A percentile compares a stretch with the other conserved stretches of the same genome.
phyloP scores from a whole-genome alignment of 2,797 vertebrate genomes.

The Hafferia zeledoni region DNA sequence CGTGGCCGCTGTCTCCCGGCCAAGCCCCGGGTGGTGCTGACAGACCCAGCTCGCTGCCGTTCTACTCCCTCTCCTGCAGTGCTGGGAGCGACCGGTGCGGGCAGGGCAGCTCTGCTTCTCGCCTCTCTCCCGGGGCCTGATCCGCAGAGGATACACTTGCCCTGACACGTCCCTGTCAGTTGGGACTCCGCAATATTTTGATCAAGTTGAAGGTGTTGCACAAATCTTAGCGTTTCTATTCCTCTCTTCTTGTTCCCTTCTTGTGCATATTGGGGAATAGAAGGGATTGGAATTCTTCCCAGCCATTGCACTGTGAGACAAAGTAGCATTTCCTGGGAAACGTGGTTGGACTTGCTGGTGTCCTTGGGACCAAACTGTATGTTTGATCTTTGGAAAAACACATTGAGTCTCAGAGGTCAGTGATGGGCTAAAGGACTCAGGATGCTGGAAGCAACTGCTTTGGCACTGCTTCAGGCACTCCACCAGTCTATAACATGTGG shows the following conservation, averaged over 20 bases:
- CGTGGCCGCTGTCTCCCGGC: accelerated
- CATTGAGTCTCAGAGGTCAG: neutral
- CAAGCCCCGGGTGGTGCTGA: accelerated
- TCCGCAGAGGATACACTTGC: accelerated
- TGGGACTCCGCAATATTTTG: neutral
- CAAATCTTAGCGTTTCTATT: neutral
- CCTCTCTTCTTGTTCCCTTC: neutral
- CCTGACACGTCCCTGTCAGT: neutral
- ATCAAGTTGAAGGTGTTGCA: neutral
- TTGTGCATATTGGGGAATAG: neutral
- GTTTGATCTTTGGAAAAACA: neutral
- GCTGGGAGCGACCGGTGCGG: neutral
- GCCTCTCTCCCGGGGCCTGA: neutral
- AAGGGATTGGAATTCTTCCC: neutral
- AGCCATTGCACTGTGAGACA: accelerated
- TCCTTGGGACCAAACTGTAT: neutral
- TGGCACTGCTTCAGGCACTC: neutral
- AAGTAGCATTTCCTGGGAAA: neutral
- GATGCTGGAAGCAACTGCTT: neutral
- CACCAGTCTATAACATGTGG: accelerated
- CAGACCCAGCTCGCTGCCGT: accelerated
- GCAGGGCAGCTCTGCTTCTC: accelerated
- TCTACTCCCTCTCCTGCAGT: neutral
- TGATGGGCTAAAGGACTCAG: neutral
- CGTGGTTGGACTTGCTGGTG: neutral